Base-by-base conservation (phyloP, 2,888 invertebrate genomes). In the Strigamia crassipes region DNA sequence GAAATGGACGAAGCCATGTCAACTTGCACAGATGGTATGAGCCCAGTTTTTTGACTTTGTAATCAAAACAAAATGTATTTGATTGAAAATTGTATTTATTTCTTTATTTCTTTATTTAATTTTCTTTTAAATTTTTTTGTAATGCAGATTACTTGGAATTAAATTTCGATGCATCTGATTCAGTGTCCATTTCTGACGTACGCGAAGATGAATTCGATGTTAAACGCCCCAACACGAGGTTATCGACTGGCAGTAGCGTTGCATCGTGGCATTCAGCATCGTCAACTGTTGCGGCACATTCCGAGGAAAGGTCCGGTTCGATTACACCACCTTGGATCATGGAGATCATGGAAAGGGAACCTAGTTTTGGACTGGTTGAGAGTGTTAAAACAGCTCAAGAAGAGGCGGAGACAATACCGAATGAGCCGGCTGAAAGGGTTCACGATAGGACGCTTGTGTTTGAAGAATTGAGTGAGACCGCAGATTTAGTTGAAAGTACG, bases 71-170 rank as follows among this genome's bases (percentile, higher is more conserved):
- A n/a, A 66, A 66, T 66, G 18, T n/a, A n/a, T 46, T n/a, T 21
- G 21, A 23, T 66, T 66, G 23, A 66, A 23, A 12, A 23, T 23
- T 66, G 6, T 66, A 21, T 66, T 12, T 66, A n/a, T n/a, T 23
- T n/a, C 18, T 66, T 66, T 66, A 66, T 27, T 27, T 27, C 1
- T 27, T 27, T n/a, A n/a, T 61, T n/a, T 61, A 61, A 15, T 61
- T 42, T 13, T 42, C 1, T 46, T 46, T 46, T 2, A n/a, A n/a
- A 46, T 15, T 46, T 46, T 46, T 46, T 46, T 46, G 46, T 46
- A 46, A 46, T n/a, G 46, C 46, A 66, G 61, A 66, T n/a, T 23
- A 66, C 61, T 23, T 23, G 21, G 61, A 66, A 66, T 66, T 66
- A 66, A 66, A 66, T 66, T 66, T 66, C 21, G 21, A 66, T 66